Base-by-base conservation (phyloP, 37 sponge, comb jelly and placozoan species). In the Lycopodina hypogea region DNA sequence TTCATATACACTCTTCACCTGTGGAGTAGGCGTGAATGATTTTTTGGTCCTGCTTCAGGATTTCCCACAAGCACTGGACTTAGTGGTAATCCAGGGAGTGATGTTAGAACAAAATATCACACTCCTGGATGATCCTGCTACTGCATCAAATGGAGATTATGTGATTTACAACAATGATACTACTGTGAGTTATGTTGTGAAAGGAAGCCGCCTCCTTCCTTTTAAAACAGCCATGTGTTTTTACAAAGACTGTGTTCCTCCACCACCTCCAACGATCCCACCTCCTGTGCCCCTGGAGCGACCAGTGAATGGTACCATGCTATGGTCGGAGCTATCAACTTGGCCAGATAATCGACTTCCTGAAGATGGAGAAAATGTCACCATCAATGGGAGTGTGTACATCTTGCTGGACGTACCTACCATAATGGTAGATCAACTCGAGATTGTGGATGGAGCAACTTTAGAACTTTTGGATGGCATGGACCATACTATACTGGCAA, bases 401-500 rank as follows among this genome's bases (percentile, higher is more conserved):
- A 76, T 97, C 69, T 35, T 97, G 0, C 75, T 89, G 4, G 95
- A 97, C 52, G 48, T 73, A 18, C 30, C 61, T 4, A 68, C 87
- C 15, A 85, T 83, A 11, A 23, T 57, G n/a, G 48, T 93, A 8
- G 64, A 68, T 1, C 79, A 28, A 2, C 37, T 93, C n/a, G 81
- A 58, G 8, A 84, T 97, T 24, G 78, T 60, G 42, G 97, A 93
- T 35, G 91, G 78, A 4, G 61, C 61, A 21, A 60, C 61, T 32
- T 59, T 97, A 60, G 93, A 97, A 76, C 58, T 97, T 21, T 21
- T 75, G 6, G 86, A 89, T 81, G 66, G 68, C 19, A 79, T 70
- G 74, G 82, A 94, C 68, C 86, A 92, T 71, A 37, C 70, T 2
- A 68, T 97, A 19, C 83, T 85, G 37, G 91, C 90, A 15, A 79